Evolutionary conservation across 2,113 vertebrate genomes (phyloP).

Genomic region (Nibea coibor): DNA sequence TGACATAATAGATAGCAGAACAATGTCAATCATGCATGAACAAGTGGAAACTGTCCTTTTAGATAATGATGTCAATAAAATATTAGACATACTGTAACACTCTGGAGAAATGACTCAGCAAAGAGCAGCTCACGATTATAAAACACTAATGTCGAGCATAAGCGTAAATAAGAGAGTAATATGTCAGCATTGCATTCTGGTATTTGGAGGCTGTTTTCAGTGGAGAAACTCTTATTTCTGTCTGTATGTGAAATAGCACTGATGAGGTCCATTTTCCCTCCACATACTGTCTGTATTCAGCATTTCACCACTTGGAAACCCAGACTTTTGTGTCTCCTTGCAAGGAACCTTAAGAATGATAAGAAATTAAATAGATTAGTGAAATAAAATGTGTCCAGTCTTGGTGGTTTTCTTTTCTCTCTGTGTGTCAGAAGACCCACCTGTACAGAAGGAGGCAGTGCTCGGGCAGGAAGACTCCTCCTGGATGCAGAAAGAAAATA

Average conservation of each 20-base stretch:
- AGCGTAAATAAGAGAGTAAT: not conserved
- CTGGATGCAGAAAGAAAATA: not conserved
- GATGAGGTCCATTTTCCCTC: not conserved
- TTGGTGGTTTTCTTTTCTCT: not conserved
- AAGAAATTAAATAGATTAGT: not conserved
- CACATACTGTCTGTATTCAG: conserved; percentile 21
- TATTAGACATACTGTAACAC: not conserved
- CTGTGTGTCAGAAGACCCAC: conserved; percentile 9
- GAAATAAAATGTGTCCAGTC: not conserved
- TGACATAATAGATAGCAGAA: not conserved
- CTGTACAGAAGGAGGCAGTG: not conserved
- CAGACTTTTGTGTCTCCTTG: not conserved
- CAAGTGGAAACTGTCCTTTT: not conserved
- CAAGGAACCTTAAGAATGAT: not conserved
- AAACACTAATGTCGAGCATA: not conserved
- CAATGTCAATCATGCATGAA: not conserved
- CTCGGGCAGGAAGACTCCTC: conserved; percentile 1
- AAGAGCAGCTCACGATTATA: not conserved
- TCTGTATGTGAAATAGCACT: not conserved
- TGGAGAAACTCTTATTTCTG: not conserved
- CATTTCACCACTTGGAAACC: not conserved
- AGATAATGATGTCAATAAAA: not conserved
- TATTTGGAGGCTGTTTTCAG: not conserved
- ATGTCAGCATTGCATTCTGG: not conserved
- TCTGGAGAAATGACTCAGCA: not conserved